These are phyloP conservation scores for Cynopterus brachyotis DNA, from an alignment of 2,113 vertebrate species.

Conservation along the genomic window DNA sequence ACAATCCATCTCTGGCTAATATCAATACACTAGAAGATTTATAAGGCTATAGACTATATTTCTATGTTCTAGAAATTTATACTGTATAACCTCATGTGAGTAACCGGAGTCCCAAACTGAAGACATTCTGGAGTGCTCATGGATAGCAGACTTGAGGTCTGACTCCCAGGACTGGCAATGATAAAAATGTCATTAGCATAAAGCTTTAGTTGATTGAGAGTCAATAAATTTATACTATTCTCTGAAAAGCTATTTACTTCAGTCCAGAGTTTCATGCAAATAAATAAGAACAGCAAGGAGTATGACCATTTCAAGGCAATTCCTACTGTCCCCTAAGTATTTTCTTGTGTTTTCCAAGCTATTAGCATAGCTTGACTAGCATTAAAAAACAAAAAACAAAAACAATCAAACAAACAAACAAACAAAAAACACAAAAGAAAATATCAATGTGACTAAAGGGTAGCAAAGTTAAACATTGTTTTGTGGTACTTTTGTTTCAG, in stretches of 20 bases:
- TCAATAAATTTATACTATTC: neutral
- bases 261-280: neutral
- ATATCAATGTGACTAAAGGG: neutral
- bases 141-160: neutral
- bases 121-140: neutral
- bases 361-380: neutral
- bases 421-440: neutral
- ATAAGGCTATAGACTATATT: neutral
- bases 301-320: neutral
- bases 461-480: neutral
- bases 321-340: neutral
- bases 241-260: conserved; percentile 23
- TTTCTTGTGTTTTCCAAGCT: neutral
- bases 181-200: neutral
- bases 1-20: neutral
- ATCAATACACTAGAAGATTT: neutral
- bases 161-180: neutral
- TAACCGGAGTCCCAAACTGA: neutral
- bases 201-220: neutral
- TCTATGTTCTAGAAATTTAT: neutral
- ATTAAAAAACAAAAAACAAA: neutral
- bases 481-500: neutral
- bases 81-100: neutral
- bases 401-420: neutral
- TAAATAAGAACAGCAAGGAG: neutral